These are phyloP conservation scores for Orientallactaga sibirica DNA, from an alignment of 2,797 vertebrate species.

Conservation along the genomic window DNA sequence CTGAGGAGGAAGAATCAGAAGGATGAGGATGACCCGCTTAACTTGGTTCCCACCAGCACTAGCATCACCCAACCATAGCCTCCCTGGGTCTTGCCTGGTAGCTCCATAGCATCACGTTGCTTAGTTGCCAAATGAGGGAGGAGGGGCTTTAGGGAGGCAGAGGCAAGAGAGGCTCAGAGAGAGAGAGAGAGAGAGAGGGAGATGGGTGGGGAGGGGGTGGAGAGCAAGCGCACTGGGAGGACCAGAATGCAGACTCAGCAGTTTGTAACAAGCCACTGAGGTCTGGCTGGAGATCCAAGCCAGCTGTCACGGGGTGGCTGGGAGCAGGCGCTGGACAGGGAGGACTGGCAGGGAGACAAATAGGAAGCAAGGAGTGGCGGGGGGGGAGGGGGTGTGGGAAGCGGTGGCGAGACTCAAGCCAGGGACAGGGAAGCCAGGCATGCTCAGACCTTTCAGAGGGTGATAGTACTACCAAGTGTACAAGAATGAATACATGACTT, in stretches of 20 bases:
- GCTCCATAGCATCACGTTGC: slow-evolving; percentile 52
- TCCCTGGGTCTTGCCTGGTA: slow-evolving; percentile 19
- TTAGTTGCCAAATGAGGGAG: slow-evolving; percentile 72
- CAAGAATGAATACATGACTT: background rate
- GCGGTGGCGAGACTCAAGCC: background rate
- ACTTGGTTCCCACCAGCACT: background rate
- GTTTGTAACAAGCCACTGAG: slow-evolving; percentile 51
- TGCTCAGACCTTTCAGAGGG: background rate
- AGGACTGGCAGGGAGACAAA: slow-evolving; percentile 4
- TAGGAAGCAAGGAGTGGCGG: background rate
- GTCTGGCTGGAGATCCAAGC: slow-evolving; percentile 45
- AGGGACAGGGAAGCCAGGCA: background rate
- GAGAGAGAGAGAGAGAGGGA: slow-evolving; percentile 51
- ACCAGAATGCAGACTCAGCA: slow-evolving; percentile 58
- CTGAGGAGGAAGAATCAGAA: background rate
- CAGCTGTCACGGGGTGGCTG: slow-evolving; percentile 3
- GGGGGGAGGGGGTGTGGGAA: background rate
- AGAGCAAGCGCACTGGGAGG: background rate
- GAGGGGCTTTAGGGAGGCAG: slow-evolving; percentile 68
- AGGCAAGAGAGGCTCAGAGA: background rate
- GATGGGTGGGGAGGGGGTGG: background rate
- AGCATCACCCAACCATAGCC: background rate
- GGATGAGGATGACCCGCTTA: background rate
- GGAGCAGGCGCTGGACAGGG: background rate
- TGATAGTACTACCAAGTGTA: too few relatives aligned